phyloP scores from a whole-genome alignment of 2,888 invertebrate genomes.

The Sisyra terminalis region DNA sequence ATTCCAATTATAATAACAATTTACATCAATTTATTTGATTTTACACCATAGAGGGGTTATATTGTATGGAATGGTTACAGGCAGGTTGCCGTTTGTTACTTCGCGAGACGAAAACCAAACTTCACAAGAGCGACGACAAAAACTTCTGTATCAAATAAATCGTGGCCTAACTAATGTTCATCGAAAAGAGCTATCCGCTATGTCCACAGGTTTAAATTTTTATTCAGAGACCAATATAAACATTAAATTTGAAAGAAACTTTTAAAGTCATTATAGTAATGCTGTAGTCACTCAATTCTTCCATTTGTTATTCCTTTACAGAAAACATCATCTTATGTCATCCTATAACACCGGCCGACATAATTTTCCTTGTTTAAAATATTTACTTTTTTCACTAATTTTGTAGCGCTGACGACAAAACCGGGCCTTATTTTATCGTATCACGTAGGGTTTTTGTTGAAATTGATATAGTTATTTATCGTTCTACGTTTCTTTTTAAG shows the following conservation, averaged over 20 bases:
- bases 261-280: no score
- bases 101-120: constrained; percentile 25
- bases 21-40: not conserved
- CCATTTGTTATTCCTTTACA: no score
- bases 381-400: not conserved
- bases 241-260: no score
- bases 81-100: constrained; percentile 48
- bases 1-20: not conserved
- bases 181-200: constrained; percentile 30
- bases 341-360: not conserved
- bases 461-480: no score
- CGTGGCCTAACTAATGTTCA: constrained; percentile 44
- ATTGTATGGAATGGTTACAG: constrained; percentile 58
- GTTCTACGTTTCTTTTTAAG: no score
- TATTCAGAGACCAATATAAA: not conserved
- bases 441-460: no score
- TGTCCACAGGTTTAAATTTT: constrained; percentile 20
- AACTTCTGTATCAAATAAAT: constrained; percentile 46
- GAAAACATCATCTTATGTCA: no score
- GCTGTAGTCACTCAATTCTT: no score
- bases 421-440: no score
- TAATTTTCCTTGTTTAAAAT: not conserved
- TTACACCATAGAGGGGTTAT: constrained; percentile 44
- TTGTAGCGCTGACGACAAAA: no score
- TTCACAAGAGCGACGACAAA: constrained; percentile 36